Evolutionary conservation across 2,113 vertebrate species (phyloP).

Genomic region (Amazona vittata): DNA sequence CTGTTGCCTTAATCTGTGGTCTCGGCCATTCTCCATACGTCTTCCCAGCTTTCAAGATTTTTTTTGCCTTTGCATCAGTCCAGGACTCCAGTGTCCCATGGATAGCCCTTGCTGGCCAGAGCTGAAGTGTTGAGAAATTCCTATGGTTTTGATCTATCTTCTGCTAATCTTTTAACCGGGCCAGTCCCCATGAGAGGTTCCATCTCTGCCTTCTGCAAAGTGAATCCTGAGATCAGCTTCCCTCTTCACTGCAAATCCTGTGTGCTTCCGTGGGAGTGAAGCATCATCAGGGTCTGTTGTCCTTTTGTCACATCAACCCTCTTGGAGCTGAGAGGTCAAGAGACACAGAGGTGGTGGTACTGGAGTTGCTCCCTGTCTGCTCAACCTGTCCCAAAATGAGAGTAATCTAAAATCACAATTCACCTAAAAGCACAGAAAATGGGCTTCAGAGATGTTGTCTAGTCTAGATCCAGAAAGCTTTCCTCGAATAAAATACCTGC

Average conservation of each 20-base stretch:
- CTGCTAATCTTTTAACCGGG: neutral
- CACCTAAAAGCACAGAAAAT: neutral
- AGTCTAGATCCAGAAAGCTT: neutral
- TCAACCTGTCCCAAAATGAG: neutral
- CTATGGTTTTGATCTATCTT: neutral
- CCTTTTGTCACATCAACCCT: neutral
- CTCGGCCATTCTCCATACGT: accelerated
- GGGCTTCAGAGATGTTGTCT: neutral
- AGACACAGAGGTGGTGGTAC: neutral
- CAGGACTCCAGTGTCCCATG: neutral
- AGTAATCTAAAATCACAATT: neutral
- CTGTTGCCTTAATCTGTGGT: neutral
- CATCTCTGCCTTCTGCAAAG: neutral
- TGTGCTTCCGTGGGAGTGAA: accelerated
- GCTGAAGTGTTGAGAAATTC: neutral
- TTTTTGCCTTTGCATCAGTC: neutral
- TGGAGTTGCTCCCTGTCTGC: neutral
- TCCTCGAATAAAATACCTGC: neutral
- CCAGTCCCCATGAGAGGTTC: neutral
- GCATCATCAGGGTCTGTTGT: neutral
- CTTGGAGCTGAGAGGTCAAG: neutral
- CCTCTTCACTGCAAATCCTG: neutral
- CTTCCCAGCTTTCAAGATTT: neutral
- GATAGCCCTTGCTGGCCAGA: neutral
- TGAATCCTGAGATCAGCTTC: neutral